A percentile compares a stretch with the other conserved stretches of the same genome.
phyloP scores from a whole-genome alignment of 2,797 vertebrate genomes.

The Carapus acus region DNA sequence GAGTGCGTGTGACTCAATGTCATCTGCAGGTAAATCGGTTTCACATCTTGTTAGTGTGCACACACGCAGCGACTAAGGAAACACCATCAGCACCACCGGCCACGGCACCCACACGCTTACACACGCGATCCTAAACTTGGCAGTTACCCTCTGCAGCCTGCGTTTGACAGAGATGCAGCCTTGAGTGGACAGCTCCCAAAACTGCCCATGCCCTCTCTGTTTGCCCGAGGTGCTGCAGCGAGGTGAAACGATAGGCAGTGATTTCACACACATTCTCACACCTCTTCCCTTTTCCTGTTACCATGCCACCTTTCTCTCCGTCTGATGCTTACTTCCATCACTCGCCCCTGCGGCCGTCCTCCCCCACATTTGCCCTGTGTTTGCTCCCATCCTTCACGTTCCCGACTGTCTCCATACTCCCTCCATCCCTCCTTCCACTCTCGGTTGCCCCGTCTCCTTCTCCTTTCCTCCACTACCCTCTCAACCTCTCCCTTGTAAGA shows the following conservation, averaged over 20 bases:
- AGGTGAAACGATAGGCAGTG: too few species aligned
- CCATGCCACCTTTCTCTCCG: not conserved
- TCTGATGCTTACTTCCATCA: slow-evolving; percentile 13
- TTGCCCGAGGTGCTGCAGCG: too few species aligned
- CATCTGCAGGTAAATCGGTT: slow-evolving; percentile 23
- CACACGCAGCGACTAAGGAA: slow-evolving; percentile 8
- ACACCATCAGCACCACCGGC: slow-evolving; percentile 13
- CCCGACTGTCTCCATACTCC: slow-evolving; percentile 18
- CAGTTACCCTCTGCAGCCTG: too few species aligned
- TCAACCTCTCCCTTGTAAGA: slow-evolving; percentile 57
- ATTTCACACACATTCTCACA: not conserved
- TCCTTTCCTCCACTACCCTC: not conserved
- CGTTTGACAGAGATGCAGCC: too few species aligned
- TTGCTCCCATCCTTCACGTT: slow-evolving; percentile 40
- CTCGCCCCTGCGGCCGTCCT: slow-evolving; percentile 15
- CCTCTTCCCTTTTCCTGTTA: too few species aligned
- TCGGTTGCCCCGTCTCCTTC: not conserved
- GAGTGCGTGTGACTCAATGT: slow-evolving; percentile 12
- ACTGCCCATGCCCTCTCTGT: too few species aligned
- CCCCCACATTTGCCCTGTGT: slow-evolving; percentile 30
- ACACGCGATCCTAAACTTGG: too few species aligned
- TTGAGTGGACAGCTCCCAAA: too few species aligned
- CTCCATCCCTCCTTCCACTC: slow-evolving; percentile 18
- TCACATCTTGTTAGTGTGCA: slow-evolving; percentile 19
- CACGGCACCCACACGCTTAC: slow-evolving; percentile 2